Conservation (phyloP, 2,888 invertebrate species). For the Caenorhabditis doughertyi region DNA sequence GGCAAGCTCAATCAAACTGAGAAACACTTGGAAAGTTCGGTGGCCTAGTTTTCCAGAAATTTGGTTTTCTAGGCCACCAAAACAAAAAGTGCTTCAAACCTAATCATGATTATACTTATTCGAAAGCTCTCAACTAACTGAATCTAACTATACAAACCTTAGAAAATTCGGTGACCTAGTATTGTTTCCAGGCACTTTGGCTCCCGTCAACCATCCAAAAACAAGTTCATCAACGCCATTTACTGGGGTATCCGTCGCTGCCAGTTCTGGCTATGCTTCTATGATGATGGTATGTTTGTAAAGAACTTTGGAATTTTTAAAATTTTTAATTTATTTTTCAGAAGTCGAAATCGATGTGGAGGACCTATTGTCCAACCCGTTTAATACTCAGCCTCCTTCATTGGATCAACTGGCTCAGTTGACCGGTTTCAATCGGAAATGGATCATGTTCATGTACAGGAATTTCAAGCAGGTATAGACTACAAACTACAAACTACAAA, state of each 20-base stretch:
- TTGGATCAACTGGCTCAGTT: constrained; percentile 73
- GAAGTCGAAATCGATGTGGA: constrained; percentile 79
- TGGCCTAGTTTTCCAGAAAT: too few species aligned
- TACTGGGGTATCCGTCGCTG: constrained; percentile 77
- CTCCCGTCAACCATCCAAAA: constrained; percentile 68
- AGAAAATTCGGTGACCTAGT: too few species aligned
- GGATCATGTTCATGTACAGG: constrained; percentile 80
- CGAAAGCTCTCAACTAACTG: not conserved
- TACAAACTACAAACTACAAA: too few species aligned
- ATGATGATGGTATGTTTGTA: constrained; percentile 74
- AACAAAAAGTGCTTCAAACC: too few species aligned
- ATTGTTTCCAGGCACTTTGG: constrained; percentile 75
- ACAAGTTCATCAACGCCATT: constrained; percentile 68
- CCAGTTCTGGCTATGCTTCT: constrained; percentile 79
- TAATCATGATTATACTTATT: not conserved
- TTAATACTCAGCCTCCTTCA: constrained; percentile 78
- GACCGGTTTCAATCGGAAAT: constrained; percentile 77
- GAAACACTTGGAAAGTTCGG: too few species aligned
- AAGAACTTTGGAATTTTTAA: not conserved
- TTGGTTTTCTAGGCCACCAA: too few species aligned
- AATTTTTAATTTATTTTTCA: constrained; percentile 33
- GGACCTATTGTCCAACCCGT: constrained; percentile 76
- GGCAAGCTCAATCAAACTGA: not conserved
- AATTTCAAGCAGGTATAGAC: constrained; percentile 81
- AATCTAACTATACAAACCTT: not conserved